Conservation (phyloP, 2,888 invertebrate genomes). For the Odontocerum albicorne region DNA sequence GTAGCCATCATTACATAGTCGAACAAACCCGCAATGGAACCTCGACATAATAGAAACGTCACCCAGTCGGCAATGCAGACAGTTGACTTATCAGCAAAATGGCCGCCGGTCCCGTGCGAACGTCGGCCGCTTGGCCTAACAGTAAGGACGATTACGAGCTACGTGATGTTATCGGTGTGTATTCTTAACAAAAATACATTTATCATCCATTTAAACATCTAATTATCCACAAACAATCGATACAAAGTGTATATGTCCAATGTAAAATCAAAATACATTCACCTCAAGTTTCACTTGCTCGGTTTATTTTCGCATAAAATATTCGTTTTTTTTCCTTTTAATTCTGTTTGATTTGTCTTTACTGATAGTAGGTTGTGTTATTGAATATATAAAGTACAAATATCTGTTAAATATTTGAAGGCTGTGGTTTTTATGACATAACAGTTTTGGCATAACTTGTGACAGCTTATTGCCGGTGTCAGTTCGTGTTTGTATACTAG, state of each 20-base stretch:
- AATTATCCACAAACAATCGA: neutral
- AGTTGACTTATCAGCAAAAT: slow-evolving; percentile 24
- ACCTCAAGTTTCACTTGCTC: slow-evolving; percentile 3
- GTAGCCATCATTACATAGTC: too few species aligned
- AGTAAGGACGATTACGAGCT: slow-evolving; percentile 90
- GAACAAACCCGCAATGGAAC: too few species aligned
- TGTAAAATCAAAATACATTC: slow-evolving; percentile 11
- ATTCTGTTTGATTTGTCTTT: slow-evolving; percentile 15
- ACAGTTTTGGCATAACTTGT: slow-evolving; percentile 8
- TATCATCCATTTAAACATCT: neutral
- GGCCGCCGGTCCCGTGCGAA: slow-evolving; percentile 28
- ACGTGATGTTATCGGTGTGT: slow-evolving; percentile 84
- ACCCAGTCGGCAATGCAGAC: slow-evolving; percentile 24
- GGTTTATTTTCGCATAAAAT: slow-evolving; percentile 17
- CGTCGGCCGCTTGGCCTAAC: slow-evolving; percentile 73
- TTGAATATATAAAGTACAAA: slow-evolving; percentile 14
- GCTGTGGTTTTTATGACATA: slow-evolving; percentile 15
- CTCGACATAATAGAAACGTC: slow-evolving; percentile 21
- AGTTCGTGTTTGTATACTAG: slow-evolving; percentile 14
- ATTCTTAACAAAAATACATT: slow-evolving; percentile 15
- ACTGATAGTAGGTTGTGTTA: slow-evolving; percentile 2
- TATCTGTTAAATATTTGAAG: neutral
- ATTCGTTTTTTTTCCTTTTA: slow-evolving; percentile 13
- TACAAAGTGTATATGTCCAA: neutral
- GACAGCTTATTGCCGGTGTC: slow-evolving; percentile 14